Evolutionary conservation across 2,797 vertebrate species (phyloP).

Genomic region (Phylloscopus collybita): DNA sequence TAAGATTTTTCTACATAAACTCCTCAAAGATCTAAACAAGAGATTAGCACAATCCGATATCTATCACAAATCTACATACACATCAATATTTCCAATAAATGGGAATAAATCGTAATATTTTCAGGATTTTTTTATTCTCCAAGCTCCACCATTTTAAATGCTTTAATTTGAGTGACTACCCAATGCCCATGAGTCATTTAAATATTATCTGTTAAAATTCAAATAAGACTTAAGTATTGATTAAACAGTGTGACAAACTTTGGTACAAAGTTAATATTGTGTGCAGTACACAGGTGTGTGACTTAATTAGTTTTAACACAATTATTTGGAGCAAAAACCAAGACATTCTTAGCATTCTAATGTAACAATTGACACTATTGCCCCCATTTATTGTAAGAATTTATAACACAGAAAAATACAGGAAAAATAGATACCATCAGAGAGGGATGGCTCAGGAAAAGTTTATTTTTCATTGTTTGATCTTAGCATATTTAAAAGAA

Average conservation of each 20-base stretch:
- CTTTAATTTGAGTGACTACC: not conserved
- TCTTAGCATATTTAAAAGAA: not conserved
- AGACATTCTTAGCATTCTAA: not conserved
- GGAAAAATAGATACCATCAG: not conserved
- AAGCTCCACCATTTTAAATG: not conserved
- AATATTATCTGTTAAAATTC: not conserved
- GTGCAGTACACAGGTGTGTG: not conserved
- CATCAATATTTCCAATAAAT: not conserved
- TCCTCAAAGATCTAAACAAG: not conserved
- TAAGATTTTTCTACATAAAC: not conserved
- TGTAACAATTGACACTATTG: not conserved
- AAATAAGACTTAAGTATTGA: not conserved
- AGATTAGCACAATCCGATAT: not conserved
- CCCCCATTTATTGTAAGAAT: not conserved
- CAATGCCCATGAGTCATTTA: not conserved
- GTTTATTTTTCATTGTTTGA: not conserved
- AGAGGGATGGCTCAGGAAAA: not conserved
- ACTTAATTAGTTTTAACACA: not conserved
- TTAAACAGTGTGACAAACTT: not conserved
- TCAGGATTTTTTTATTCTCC: not conserved
- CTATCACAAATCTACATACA: not conserved
- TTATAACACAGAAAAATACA: not conserved
- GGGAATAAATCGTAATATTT: not conserved
- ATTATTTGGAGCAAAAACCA: not conserved
- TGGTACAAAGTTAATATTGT: not conserved